Evolutionary conservation across 2,888 invertebrate species (phyloP).

Genomic region (Brachyopa scutellaris): DNA sequence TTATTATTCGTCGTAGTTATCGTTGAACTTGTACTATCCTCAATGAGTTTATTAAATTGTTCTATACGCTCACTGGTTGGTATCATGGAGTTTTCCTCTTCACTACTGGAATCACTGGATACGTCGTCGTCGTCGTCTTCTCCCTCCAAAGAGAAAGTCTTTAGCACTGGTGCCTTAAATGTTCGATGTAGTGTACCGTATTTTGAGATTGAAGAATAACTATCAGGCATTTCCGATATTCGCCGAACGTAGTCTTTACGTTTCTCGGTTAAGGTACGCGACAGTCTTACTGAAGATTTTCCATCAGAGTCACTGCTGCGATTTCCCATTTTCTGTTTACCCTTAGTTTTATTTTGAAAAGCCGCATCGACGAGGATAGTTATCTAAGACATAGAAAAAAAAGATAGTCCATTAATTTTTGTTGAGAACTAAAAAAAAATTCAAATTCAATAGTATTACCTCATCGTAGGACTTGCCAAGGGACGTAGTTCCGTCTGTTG

Average conservation of each 20-base stretch:
- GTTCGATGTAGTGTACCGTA: constrained; percentile 74
- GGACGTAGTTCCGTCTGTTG: constrained; percentile 73
- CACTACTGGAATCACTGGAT: constrained; percentile 61
- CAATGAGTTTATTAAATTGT: constrained; percentile 72
- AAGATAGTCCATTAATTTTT: neutral
- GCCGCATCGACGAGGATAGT: constrained; percentile 75
- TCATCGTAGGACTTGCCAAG: constrained; percentile 75
- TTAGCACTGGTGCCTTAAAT: constrained; percentile 73
- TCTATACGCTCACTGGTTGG: constrained; percentile 70
- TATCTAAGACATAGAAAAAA: constrained; percentile 69
- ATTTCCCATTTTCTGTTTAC: constrained; percentile 70
- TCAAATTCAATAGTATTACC: constrained; percentile 72
- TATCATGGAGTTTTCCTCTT: constrained; percentile 59
- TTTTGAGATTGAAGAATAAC: constrained; percentile 74
- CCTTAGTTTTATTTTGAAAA: constrained; percentile 74
- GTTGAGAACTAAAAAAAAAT: too few relatives aligned
- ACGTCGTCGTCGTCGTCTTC: constrained; percentile 58
- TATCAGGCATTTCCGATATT: constrained; percentile 84
- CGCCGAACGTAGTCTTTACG: constrained; percentile 86
- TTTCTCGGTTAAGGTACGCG: constrained; percentile 84
- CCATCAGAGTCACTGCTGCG: constrained; percentile 67
- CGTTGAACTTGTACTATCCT: constrained; percentile 54
- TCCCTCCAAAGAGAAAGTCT: constrained; percentile 71
- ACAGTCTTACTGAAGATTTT: constrained; percentile 77
- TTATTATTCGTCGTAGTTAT: constrained; percentile 57